Base-by-base conservation (phyloP, 2,888 invertebrate genomes). In the Megamerina dolium region DNA sequence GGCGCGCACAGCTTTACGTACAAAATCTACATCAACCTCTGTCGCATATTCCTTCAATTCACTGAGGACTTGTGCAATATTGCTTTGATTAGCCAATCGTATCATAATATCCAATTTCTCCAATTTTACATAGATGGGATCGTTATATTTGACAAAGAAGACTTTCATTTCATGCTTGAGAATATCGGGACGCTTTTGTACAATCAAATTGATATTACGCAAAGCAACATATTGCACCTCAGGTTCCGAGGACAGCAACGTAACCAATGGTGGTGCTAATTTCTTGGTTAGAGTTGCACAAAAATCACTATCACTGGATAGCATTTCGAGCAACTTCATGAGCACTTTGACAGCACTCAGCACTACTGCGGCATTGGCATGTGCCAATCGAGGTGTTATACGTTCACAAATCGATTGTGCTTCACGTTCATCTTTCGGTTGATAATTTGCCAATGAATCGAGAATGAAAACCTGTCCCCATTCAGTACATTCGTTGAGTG, bases 31-130 rank as follows among this genome's bases (percentile, higher is more conserved):
- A 69, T 99, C 99, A 3, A 99, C 97, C 68, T 99, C 99, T 0
- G 97, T 97, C 9, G 99, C 97, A 66, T 99, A 89, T 69, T 99
- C 97, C 73, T 99, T 99, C 31, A 99, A 75, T 70, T 99, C 99
- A 30, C 96, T 95, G 20, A 99, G 77, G 40, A 96, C 96, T 72
- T 99, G 97, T 2, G 95, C 91, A 59, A 99, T 99, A 72, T 99
- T 99, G 13, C 90, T 86, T 70, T 97, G 95, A 33, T 93, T 94
- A 13, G 99, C 97, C 55, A 99, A 76, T 13, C 99, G 83, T 61
- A 99, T 99, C 97, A 99, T 99, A 45, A 99, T 99, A 69, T 99
- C 99, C 59, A 99, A 67, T 68, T 99, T 99, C 71, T 99, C 99
- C 49, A 99, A 77, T 70, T 99, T 99, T 32, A 99, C 99, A 72